Evolutionary conservation across 2,113 vertebrate species (phyloP).

Genomic region (Leptocoma aspasia): DNA sequence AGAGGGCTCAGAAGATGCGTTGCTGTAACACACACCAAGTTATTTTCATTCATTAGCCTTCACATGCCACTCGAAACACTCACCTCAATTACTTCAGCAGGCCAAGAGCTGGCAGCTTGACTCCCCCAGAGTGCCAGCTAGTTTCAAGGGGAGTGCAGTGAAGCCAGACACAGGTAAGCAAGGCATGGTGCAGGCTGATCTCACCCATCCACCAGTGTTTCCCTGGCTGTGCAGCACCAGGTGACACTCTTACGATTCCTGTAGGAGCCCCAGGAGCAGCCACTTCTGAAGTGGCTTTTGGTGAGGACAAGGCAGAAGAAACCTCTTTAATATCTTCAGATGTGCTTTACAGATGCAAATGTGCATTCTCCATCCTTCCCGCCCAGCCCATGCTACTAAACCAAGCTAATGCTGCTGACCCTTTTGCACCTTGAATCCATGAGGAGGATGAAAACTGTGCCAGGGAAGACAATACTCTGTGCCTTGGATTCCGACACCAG

Average conservation of each 20-base stretch:
- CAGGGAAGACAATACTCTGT: background rate
- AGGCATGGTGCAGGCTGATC: background rate
- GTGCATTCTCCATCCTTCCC: background rate
- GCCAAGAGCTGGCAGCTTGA: background rate
- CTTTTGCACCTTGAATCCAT: background rate
- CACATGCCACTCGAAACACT: background rate
- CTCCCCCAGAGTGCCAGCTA: background rate
- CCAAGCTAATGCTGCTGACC: background rate
- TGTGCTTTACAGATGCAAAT: background rate
- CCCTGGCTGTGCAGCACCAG: background rate
- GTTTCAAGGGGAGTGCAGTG: background rate
- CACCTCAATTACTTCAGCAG: background rate
- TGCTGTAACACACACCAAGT: background rate
- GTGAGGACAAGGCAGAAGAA: background rate
- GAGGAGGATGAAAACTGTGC: accelerated
- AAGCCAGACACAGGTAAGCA: background rate
- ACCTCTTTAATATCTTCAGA: background rate
- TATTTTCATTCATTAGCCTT: slow-evolving; percentile 24
- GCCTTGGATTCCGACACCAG: no score
- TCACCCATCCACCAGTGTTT: background rate
- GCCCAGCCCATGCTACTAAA: background rate
- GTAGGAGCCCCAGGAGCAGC: background rate
- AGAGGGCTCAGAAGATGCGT: background rate
- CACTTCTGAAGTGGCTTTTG: background rate
- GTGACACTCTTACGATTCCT: background rate